Evolutionary conservation across 2,797 vertebrate genomes (phyloP).

Genomic region (Lophura swinhoii): DNA sequence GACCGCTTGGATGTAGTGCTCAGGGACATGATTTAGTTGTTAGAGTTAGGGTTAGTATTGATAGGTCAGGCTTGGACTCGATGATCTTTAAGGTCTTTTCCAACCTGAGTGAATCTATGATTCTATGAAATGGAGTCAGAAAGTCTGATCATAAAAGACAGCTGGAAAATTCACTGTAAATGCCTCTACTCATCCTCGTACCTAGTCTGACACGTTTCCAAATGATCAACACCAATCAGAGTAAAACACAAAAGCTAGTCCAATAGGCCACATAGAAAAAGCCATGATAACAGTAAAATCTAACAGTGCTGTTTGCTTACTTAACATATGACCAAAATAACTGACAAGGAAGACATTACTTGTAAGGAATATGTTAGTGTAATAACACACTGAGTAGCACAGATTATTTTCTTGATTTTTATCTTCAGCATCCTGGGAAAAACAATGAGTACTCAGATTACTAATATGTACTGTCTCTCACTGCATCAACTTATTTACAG

Average conservation of each 20-base stretch:
- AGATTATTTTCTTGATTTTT: neutral
- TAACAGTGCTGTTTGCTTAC: neutral
- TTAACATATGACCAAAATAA: neutral
- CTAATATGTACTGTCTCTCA: neutral
- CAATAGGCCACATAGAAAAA: neutral
- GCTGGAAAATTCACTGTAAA: neutral
- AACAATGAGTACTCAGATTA: neutral
- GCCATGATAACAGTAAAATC: neutral
- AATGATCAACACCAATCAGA: neutral
- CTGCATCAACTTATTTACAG: neutral
- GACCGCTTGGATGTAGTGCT: too few species aligned
- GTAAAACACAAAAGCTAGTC: neutral
- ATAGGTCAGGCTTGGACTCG: too few species aligned
- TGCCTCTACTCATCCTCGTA: neutral
- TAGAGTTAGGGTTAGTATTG: too few species aligned
- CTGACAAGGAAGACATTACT: neutral
- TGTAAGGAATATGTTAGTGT: neutral
- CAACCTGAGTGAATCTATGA: too few species aligned
- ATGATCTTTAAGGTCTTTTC: too few species aligned
- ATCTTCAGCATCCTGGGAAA: neutral
- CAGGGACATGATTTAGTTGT: too few species aligned
- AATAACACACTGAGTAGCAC: neutral
- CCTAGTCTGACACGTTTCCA: neutral
- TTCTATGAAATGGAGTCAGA: neutral
- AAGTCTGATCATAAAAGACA: neutral